Evolutionary conservation across 2,113 vertebrate genomes (phyloP).

Genomic region (Upupa epops): DNA sequence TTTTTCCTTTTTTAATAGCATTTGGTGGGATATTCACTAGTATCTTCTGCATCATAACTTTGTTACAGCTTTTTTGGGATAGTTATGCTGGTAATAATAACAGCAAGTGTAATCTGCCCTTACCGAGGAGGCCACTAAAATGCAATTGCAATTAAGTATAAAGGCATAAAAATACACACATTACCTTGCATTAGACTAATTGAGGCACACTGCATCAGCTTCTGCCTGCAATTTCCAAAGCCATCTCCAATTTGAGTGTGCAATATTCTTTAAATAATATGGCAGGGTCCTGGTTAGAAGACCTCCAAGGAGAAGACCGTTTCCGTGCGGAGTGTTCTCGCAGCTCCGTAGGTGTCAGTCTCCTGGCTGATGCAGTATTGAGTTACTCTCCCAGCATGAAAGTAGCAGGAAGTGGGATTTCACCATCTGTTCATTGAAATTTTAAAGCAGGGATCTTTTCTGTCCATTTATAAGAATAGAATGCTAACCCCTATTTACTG

Average conservation of each 20-base stretch:
- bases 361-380: constrained; percentile 27
- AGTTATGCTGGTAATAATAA: not conserved
- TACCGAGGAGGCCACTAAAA: not conserved
- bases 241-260: not conserved
- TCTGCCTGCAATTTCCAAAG: not conserved
- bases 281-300: constrained; percentile 3
- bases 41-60: constrained; percentile 20
- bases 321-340: constrained; percentile 10
- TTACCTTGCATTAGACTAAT: not conserved
- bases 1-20: not conserved
- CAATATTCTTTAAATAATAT: not conserved
- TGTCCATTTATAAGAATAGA: not conserved
- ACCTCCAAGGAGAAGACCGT: constrained; percentile 24
- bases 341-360: constrained; percentile 50
- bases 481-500: not conserved
- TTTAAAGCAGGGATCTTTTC: constrained; percentile 39
- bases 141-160: constrained; percentile 8
- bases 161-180: constrained; percentile 17
- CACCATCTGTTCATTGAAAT: constrained; percentile 57
- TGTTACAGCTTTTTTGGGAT: not conserved
- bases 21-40: constrained; percentile 24
- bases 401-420: constrained; percentile 48
- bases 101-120: not conserved
- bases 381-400: constrained; percentile 52
- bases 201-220: not conserved